Evolutionary conservation across 2,113 vertebrate species (phyloP), one percentile per base, ranked within the genome.

Genomic region (Mesoclemmys tuberculata): DNA sequence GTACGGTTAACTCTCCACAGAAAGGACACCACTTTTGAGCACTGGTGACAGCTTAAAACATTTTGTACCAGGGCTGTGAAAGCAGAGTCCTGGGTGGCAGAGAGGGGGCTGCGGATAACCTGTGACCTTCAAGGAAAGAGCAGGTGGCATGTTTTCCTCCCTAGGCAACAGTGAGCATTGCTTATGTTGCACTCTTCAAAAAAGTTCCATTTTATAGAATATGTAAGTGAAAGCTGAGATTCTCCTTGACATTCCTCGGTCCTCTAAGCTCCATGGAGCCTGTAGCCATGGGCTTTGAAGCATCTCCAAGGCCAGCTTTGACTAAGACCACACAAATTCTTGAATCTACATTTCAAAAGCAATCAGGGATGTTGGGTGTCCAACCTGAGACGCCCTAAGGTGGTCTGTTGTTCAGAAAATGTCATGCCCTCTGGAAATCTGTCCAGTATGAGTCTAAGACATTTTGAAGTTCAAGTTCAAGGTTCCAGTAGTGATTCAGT

Each of bases 21-120:
- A 38, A 93, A 86, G 89, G 84, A 87, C 93, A 49, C 49, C 10
- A 10, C 84, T 56, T 71, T n/a, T 49, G 90, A 56, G 71, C 48
- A 56, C 29, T 16, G 46, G 55, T 55, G 86, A 90, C 88, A 93
- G 80, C 90, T 81, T 49, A 84, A 51, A 96, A 83, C 75, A 93
- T 90, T 87, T 75, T 90, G 88, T 94, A 82, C 91, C 68, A 82
- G 46, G 91, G 85, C 88, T 90, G 88, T 81, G 92, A 95, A 64
- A 35, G 58, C 29, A 35, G 31, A 64, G 13, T 29, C 31, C 31
- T 35, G 31, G 12, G 29, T 64, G 58, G 58, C 29, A 31, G 58
- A 35, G 29, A 61, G 29, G 13, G 56, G 6, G 29, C 58, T 31
- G 31, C 35, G 58, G 61, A 78, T 86, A 92, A 92, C 86, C 85